Conservation (phyloP, 2,113 vertebrate species). For the Oryctolagus cuniculus region DNA sequence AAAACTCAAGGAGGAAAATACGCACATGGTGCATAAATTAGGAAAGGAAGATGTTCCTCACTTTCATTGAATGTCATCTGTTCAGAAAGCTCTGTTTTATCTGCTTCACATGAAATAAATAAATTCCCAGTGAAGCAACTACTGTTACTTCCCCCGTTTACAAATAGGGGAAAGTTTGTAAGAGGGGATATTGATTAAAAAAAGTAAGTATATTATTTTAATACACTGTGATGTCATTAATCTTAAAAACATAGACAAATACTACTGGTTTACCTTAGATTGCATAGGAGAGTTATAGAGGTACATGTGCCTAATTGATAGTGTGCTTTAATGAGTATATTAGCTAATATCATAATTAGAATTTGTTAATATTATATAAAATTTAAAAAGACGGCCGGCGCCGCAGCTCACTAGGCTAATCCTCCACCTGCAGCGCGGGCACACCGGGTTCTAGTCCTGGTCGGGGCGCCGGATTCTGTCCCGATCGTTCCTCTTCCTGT, state of each 20-base stretch:
- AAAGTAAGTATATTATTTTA: background rate
- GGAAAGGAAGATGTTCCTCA: background rate
- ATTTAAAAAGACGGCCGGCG: too few species aligned
- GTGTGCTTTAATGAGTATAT: background rate
- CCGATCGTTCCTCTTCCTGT: too few species aligned
- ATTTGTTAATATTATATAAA: background rate
- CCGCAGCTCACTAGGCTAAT: too few species aligned
- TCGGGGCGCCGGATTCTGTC: too few species aligned
- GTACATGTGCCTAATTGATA: background rate
- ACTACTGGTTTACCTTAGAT: background rate
- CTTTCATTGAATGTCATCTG: background rate
- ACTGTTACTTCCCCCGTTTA: background rate
- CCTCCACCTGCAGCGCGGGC: too few species aligned
- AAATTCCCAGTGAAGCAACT: background rate
- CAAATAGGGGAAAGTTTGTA: background rate
- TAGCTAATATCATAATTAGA: background rate
- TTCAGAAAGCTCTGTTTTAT: background rate
- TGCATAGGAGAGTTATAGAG: background rate
- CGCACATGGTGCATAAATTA: background rate
- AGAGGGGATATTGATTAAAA: background rate
- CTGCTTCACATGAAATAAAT: background rate
- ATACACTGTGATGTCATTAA: background rate
- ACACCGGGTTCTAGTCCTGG: too few species aligned
- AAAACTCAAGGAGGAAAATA: slow-evolving; percentile 3
- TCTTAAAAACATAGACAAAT: background rate